These are phyloP conservation scores for Bellardia pandia DNA, from an alignment of 2,888 invertebrate species.

Conservation along the genomic window DNA sequence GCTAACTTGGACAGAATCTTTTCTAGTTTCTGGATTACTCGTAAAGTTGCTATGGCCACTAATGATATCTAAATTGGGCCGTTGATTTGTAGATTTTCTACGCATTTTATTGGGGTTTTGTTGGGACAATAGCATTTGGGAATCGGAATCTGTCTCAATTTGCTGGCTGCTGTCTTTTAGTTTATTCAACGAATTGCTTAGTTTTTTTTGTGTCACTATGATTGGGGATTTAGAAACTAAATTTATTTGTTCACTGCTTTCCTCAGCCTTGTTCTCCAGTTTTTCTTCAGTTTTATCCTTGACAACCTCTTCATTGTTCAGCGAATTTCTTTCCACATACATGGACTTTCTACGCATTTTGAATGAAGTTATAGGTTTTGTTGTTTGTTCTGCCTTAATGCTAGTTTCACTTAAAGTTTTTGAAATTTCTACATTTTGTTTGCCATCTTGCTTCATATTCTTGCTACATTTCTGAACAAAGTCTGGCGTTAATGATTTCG, in stretches of 20 bases:
- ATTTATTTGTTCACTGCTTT: not conserved
- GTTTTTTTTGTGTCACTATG: too few species aligned
- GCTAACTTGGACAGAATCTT: not conserved
- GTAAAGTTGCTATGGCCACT: conserved; percentile 22
- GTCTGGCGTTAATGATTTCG: not conserved
- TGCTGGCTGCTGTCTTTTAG: not conserved
- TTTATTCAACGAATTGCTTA: not conserved
- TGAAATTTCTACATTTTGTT: not conserved
- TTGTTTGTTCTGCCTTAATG: not conserved
- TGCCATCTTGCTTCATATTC: not conserved
- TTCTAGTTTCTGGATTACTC: not conserved
- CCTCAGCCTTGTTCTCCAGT: not conserved
- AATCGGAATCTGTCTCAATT: not conserved
- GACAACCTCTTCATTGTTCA: not conserved
- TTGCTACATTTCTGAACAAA: not conserved
- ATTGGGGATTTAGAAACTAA: too few species aligned
- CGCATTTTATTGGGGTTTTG: conserved; percentile 16
- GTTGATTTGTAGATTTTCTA: conserved; percentile 28
- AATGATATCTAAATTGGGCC: conserved; percentile 40
- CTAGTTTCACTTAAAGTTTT: not conserved
- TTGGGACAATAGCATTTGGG: not conserved
- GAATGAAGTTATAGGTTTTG: conserved; percentile 5
- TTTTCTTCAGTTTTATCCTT: not conserved
- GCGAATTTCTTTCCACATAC: conserved; percentile 15
- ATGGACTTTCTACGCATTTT: conserved; percentile 32